Evolutionary conservation across 1,140 invertebrate genomes (phyloP), one percentile per base, ranked within the genome.

Genomic region (Ceratina calcarata): DNA sequence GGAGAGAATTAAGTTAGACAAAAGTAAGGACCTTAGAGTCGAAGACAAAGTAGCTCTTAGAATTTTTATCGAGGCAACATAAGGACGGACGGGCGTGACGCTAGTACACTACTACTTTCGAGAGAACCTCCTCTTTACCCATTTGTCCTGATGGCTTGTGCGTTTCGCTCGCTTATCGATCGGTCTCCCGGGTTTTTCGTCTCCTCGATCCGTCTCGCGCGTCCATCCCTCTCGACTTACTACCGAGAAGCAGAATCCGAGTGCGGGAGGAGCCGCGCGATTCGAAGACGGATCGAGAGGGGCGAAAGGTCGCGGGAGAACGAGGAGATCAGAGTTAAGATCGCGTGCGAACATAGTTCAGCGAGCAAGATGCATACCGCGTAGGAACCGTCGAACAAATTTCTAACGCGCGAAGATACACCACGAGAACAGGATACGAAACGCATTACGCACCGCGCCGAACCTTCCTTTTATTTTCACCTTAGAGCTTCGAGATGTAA

Each of bases 11-110:
- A 76, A 82, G 73, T 75, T 86, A 83, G 80, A 68, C 53, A 75
- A 83, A 85, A 71, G 76, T 78, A 78, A 79, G 71, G 77, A 82
- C 61, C 82, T 75, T 85, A 86, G 83, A 85, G 65, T 85, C 75
- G 80, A 82, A 72, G 76, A 75, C 60, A 82, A 82, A 86, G 77
- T 86, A 86, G 84, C 77, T 83, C 37, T 82, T 86, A 86, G 84
- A 64, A 58, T 83, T 78, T 86, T 83, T 83, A 83, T 86, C 85
- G 77, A 79, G 77, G 22, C 81, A 80, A 77, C 55, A 76, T 61
- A 82, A 76, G 55, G 68, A 86, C 75, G 60, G 58, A 86, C 81
- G 77, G 79, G 85, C 81, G 85, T 86, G 84, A 86, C 77, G 70
- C 45, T 83, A 67, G 76, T 67, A 71, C 62, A 78, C 68, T 57